Evolutionary conservation across 2,113 vertebrate species (phyloP).

Genomic region (Rhombomys opimus): DNA sequence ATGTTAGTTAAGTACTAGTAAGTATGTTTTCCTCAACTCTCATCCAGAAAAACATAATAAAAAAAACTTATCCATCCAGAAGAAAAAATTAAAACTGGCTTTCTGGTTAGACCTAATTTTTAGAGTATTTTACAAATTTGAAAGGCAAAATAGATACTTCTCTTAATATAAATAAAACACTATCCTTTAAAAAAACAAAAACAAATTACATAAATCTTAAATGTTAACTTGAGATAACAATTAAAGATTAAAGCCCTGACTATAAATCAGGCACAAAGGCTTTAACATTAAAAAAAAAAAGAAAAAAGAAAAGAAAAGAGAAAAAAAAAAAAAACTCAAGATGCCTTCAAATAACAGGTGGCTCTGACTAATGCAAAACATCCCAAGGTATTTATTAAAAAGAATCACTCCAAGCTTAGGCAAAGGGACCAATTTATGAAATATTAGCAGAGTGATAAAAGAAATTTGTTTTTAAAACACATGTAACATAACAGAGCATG

Average conservation of each 20-base stretch:
- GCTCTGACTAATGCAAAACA: neutral
- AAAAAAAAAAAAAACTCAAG: neutral
- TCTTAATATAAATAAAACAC: conserved; percentile 38
- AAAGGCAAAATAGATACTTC: conserved; percentile 26
- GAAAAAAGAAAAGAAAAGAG: too few species aligned
- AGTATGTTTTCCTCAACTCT: neutral
- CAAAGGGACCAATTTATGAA: neutral
- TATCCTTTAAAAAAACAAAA: conserved; percentile 25
- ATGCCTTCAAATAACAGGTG: conserved; percentile 30
- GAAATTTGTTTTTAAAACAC: neutral
- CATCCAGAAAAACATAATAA: neutral
- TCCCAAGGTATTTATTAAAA: neutral
- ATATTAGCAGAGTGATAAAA: neutral
- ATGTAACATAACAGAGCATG: neutral
- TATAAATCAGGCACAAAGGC: neutral
- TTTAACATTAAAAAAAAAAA: neutral
- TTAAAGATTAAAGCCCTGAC: conserved; percentile 6
- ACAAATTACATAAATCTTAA: neutral
- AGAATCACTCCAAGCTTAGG: neutral
- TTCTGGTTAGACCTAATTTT: neutral
- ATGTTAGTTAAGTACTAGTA: neutral
- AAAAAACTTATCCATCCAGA: conserved; percentile 10
- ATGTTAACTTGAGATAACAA: conserved; percentile 5
- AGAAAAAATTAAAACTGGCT: neutral
- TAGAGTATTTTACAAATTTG: neutral